Evolutionary conservation across 2,113 vertebrate species (phyloP).

Genomic region (Paracanthobrama guichenoti): DNA sequence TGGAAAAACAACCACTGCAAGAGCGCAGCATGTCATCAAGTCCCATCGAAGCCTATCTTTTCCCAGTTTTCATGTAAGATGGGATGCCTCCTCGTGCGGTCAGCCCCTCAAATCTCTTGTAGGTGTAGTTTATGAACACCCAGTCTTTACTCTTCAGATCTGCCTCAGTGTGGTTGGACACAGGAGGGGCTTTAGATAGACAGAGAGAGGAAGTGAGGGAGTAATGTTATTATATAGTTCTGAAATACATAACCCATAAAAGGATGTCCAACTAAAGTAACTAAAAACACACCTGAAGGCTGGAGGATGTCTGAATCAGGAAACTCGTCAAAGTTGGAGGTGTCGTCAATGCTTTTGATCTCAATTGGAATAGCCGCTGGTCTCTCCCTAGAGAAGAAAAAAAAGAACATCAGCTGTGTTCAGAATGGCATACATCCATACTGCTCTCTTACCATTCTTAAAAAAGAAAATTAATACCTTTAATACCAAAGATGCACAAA

Average conservation of each 20-base stretch:
- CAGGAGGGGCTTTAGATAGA: conserved; percentile 55
- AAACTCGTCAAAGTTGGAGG: conserved; percentile 98
- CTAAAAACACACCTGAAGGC: conserved; percentile 80
- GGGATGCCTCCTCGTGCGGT: conserved; percentile 94
- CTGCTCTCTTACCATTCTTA: no score
- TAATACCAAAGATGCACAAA: neutral
- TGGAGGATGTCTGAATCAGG: conserved; percentile 98
- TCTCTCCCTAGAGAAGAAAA: conserved; percentile 82
- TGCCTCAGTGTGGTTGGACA: conserved; percentile 87
- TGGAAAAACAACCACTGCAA: neutral
- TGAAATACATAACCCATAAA: neutral
- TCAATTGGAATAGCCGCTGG: conserved; percentile 97
- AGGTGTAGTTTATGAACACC: conserved; percentile 99
- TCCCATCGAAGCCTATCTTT: conserved; percentile 71
- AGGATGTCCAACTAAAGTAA: neutral
- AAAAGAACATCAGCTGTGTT: neutral
- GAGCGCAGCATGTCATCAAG: neutral
- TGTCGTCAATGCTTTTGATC: conserved; percentile 99
- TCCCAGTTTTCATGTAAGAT: conserved; percentile 95
- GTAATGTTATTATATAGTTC: neutral
- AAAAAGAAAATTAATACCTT: neutral
- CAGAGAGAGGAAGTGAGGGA: neutral
- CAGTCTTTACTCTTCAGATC: conserved; percentile 99
- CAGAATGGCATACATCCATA: neutral
- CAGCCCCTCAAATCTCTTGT: conserved; percentile 97